Base-by-base conservation (phyloP, 2,888 invertebrate genomes). In the Cataglyphis livida region DNA sequence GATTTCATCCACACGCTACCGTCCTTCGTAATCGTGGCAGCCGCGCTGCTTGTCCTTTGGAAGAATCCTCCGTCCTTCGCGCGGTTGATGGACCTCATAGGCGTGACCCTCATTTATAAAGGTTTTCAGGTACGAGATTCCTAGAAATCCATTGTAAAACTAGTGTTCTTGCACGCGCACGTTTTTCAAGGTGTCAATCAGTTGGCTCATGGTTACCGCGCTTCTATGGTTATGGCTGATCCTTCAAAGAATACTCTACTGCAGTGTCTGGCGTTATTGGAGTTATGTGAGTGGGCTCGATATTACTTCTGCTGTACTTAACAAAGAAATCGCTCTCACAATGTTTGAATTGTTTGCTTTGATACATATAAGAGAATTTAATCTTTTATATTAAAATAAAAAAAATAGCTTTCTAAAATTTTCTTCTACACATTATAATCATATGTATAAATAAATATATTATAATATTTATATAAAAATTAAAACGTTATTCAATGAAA, bases 1-100 rank as follows among this genome's bases (percentile, higher is more conserved):
- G 94, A 94, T 76, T 94, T 94, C 54, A 92, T 93, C 21, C 94
- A 94, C 82, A 94, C 94, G 3, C 83, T 93, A 12, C 94, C 94
- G 0, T 93, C 94, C 0, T 84, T 93, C 18, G 81, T 94, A 7
- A 90, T 94, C n/a, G 75, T 93, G 12, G 78, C 83, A 0, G 90
- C 94, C 4, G 82, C 91, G 73, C 81, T 86, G n/a, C 82, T 92
- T 21, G 61, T 90, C 3, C 88, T 93, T 1, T 91, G 92, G 92
- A 92, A 90, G 68, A 89, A 91, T 84, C 92, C 92, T 3, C 92
- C 93, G 5, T 89, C 83, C n/a, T 86, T 86, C 38, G 81, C 81
- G 44, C 78, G 76, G 3, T 12, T 88, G 12, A 61, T 59, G 25
- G 65, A 84, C 0, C 3, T 68, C 0, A 10, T 85, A 0, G 82